Percentiles rank a stretch among this genome's conserved stretches.
Evolutionary conservation across 2,888 invertebrate genomes (phyloP).

Genomic region (Xestia c-nigrum): DNA sequence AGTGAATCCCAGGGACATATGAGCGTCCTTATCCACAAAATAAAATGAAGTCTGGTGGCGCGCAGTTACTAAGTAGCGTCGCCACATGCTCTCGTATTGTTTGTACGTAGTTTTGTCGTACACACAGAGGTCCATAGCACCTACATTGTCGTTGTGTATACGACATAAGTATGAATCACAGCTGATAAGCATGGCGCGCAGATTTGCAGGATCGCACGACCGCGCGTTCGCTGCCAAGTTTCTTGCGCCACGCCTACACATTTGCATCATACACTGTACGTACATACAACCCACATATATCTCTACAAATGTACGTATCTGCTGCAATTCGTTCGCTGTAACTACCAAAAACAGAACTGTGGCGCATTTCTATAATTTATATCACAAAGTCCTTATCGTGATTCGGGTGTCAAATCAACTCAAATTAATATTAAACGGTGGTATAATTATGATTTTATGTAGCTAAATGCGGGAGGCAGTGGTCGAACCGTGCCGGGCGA

Average conservation of each 20-base stretch:
- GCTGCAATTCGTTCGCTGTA: constrained; percentile 44
- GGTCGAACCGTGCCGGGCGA: constrained; percentile 69
- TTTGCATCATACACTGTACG: constrained; percentile 84
- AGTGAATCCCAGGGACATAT: constrained; percentile 84
- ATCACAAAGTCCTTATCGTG: constrained; percentile 56
- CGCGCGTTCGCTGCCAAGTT: constrained; percentile 85
- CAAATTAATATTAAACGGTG: constrained; percentile 69
- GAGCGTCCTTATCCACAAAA: constrained; percentile 84
- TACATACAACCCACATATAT: constrained; percentile 70
- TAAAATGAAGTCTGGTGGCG: constrained; percentile 82
- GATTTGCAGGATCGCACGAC: constrained; percentile 85
- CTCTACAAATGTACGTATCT: constrained; percentile 23
- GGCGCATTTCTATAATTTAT: constrained; percentile 50
- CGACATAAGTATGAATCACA: constrained; percentile 85
- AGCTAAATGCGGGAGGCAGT: constrained; percentile 72
- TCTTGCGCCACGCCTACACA: constrained; percentile 83
- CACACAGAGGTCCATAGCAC: constrained; percentile 63
- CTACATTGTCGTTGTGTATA: constrained; percentile 71
- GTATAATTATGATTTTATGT: constrained; percentile 75
- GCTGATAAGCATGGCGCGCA: constrained; percentile 86
- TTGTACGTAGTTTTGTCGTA: constrained; percentile 65
- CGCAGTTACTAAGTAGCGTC: constrained; percentile 80
- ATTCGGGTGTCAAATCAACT: constrained; percentile 68
- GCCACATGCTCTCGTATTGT: constrained; percentile 72
- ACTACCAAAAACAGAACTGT: constrained; percentile 38